Percentiles rank a stretch among this genome's conserved stretches.
Evolutionary conservation across 2,113 vertebrate genomes (phyloP).

Genomic region (Eira barbara): DNA sequence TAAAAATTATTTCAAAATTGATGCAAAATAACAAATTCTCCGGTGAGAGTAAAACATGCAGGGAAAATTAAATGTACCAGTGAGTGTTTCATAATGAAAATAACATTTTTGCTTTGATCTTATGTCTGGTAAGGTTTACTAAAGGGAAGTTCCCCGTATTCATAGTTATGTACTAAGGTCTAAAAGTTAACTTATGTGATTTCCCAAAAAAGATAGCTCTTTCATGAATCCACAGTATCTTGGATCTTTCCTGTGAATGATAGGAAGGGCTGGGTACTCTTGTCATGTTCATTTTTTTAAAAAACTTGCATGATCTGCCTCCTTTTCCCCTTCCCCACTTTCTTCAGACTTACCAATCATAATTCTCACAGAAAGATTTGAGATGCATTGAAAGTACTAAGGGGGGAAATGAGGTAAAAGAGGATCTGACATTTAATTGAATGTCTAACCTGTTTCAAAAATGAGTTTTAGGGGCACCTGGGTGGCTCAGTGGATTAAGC

Average conservation of each 20-base stretch:
- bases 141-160: background rate
- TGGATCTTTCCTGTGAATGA: background rate
- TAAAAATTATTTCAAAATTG: conserved; percentile 37
- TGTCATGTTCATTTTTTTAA: background rate
- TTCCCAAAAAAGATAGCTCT: conserved; percentile 2
- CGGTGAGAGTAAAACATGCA: background rate
- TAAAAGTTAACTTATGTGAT: background rate
- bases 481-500: too few species aligned
- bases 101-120: conserved; percentile 28
- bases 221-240: background rate
- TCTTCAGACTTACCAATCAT: conserved; percentile 23
- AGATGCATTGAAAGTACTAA: conserved; percentile 24
- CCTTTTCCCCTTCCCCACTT: background rate
- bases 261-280: background rate
- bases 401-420: background rate
- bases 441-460: background rate
- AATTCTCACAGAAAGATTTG: conserved; percentile 33
- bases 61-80: background rate
- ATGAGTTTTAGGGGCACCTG: background rate
- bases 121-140: background rate
- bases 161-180: background rate
- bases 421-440: conserved; percentile 31
- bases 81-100: background rate
- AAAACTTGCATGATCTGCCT: background rate
- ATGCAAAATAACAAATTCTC: background rate